phyloP scores from a whole-genome alignment of 2,797 vertebrate species.

The Dryobates pubescens region DNA sequence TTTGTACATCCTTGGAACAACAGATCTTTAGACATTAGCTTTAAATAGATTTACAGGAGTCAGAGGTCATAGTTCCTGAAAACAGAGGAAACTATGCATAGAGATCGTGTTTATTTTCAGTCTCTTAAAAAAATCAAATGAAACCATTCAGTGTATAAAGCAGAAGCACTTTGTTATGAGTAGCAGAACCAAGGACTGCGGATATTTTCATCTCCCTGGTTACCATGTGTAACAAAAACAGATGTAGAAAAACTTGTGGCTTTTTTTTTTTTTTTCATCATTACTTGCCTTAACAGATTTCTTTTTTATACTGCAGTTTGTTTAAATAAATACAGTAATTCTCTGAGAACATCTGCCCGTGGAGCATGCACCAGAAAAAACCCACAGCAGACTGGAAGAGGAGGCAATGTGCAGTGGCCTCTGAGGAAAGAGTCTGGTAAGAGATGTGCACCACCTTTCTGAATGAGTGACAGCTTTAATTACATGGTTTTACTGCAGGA shows the following conservation, averaged over 20 bases:
- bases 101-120: constrained; percentile 78
- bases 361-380: not conserved
- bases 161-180: constrained; percentile 68
- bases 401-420: not conserved
- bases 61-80: constrained; percentile 75
- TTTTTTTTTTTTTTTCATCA: constrained; percentile 27
- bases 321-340: constrained; percentile 55
- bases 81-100: constrained; percentile 77
- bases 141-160: constrained; percentile 68
- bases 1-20: constrained; percentile 70
- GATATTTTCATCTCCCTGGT: constrained; percentile 67
- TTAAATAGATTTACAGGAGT: constrained; percentile 76
- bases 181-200: constrained; percentile 37
- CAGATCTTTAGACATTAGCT: constrained; percentile 65
- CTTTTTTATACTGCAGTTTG: not conserved
- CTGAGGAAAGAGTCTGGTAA: not conserved
- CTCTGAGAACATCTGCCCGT: not conserved
- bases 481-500: not conserved
- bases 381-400: not conserved
- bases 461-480: constrained; percentile 13
- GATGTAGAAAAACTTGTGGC: constrained; percentile 53
- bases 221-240: constrained; percentile 67
- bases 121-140: constrained; percentile 75
- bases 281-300: constrained; percentile 26
- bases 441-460: not conserved